Base-by-base conservation (phyloP, 2,113 vertebrate genomes). In the Varanus salvator region DNA sequence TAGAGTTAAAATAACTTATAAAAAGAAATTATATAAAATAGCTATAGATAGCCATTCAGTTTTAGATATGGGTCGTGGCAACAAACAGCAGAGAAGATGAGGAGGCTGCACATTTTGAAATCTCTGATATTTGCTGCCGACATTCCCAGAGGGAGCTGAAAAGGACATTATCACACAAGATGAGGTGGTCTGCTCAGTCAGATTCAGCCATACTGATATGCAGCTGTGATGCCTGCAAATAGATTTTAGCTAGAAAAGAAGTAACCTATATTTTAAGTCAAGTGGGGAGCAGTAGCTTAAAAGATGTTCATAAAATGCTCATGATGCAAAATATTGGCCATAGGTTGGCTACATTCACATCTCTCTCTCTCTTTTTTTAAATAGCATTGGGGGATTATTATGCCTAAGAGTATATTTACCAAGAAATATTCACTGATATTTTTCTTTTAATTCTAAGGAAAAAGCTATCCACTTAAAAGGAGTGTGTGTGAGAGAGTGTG, bases 1-100 rank as follows among this genome's bases (percentile, higher is more conserved):
- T 96, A 97, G 90, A 96, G 96, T 97, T 95, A 96, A 94, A 97
- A 96, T 96, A 97, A 97, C 94, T 97, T 97, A 97, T 97, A 96
- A 96, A 97, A 95, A 97, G 92, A 95, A 96, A 95, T 96, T 94
- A 97, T 95, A 94, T 96, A 96, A 97, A 97, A 96, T 90, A 97
- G 96, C 94, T 96, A 93, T 96, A 74, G 23, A 27, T 25, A 97
- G 95, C 88, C 95, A 96, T 94, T 94, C 94, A 94, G 69, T 96
- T 95, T 97, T 97, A 96, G 90, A 95, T 92, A 96, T 97, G 97
- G 96, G 96, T 97, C 96, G 96, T 94, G 95, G 85, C 92, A 95
- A 94, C 93, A 96, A 96, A 96, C 78, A 95, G 93, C 96, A 96
- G 94, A 95, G 92, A 89, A 25, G 48, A 54, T 50, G 52, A 92